Conservation (phyloP, 2,888 invertebrate genomes). For the Ctenicera cuprea region DNA sequence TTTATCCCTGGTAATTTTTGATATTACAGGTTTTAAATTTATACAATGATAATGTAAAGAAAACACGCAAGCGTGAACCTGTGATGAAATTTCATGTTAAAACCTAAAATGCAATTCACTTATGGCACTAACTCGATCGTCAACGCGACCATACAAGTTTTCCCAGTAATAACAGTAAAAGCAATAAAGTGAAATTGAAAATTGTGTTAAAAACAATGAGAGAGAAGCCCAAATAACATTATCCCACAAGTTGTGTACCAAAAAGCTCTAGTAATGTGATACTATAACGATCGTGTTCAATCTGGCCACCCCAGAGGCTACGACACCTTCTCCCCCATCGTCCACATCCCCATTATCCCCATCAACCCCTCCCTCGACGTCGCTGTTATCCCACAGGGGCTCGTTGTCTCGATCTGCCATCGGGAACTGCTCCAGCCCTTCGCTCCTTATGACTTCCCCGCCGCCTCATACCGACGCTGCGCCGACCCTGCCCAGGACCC, state of each 20-base stretch:
- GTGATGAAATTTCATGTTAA: neutral
- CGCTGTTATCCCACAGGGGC: constrained; percentile 64
- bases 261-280: constrained; percentile 44
- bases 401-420: constrained; percentile 68
- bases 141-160: neutral
- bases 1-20: no score
- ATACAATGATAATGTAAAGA: neutral
- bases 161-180: neutral
- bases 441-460: constrained; percentile 75
- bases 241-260: neutral
- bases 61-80: neutral
- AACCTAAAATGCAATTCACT: constrained; percentile 14
- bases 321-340: constrained; percentile 54
- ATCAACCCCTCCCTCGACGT: constrained; percentile 62
- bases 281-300: constrained; percentile 54
- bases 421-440: constrained; percentile 76
- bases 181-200: constrained; percentile 21
- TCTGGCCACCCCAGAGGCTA: constrained; percentile 66
- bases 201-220: constrained; percentile 24
- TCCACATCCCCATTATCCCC: constrained; percentile 63
- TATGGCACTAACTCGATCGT: constrained; percentile 17
- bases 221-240: constrained; percentile 31
- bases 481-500: constrained; percentile 69
- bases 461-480: constrained; percentile 72
- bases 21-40: no score